Conservation (phyloP, 2,113 vertebrate species). For the Rallus limicola region DNA sequence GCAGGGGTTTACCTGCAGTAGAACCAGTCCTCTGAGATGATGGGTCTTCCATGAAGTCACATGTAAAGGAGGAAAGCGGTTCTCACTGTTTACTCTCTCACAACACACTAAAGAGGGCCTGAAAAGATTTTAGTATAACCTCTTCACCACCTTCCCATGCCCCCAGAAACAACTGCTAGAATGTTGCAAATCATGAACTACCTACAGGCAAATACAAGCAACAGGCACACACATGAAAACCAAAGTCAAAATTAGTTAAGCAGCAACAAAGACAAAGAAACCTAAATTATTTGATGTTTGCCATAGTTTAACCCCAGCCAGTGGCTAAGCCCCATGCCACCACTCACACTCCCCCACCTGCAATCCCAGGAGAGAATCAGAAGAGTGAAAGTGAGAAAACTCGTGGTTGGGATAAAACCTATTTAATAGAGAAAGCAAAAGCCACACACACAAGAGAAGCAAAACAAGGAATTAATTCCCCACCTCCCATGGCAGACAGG, state of each 20-base stretch:
- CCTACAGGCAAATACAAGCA: background rate
- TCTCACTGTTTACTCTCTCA: background rate
- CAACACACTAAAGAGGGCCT: background rate
- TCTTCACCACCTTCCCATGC: rapidly evolving
- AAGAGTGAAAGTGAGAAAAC: too few relatives aligned
- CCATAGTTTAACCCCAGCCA: too few relatives aligned
- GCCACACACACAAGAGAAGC: too few relatives aligned
- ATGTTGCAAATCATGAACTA: background rate
- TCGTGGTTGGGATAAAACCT: too few relatives aligned
- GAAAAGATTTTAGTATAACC: background rate
- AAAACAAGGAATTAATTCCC: too few relatives aligned
- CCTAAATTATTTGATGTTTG: background rate
- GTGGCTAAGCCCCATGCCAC: too few relatives aligned
- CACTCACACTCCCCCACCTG: too few relatives aligned
- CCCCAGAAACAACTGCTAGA: background rate
- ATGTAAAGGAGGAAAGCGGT: background rate
- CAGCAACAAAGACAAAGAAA: background rate
- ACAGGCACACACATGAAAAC: background rate
- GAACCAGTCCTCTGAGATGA: background rate
- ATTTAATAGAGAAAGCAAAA: too few relatives aligned
- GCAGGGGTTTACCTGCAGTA: background rate
- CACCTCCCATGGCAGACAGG: too few relatives aligned
- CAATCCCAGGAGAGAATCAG: too few relatives aligned
- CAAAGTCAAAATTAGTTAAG: background rate
- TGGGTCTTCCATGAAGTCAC: background rate